Base-by-base conservation (phyloP, 2,113 vertebrate genomes). In the Erythrolamprus reginae region DNA sequence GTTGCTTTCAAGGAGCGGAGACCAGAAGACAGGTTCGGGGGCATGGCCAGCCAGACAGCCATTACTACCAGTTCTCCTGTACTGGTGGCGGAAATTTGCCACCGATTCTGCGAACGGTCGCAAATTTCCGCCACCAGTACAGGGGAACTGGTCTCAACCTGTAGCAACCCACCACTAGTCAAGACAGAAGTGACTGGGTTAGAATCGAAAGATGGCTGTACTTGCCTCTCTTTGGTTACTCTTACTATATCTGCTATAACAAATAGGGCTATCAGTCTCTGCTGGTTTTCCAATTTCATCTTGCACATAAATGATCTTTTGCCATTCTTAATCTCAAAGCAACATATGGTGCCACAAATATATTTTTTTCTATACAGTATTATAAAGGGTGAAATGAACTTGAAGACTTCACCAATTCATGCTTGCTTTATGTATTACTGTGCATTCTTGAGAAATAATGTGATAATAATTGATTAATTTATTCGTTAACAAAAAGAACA, bases 381-480 rank as follows among this genome's bases (percentile, higher is more conserved):
- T 77, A 19, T 77, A 38, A 77, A n/a, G 6, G 5, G 2, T 33
- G 15, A 17, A 77, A 77, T 38, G n/a, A 77, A 38, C 33, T 77
- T 77, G 70, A 77, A 77, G 33, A 42, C 17, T 77, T 77, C 33
- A 77, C 7, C 70, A 38, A 42, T 38, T 77, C 15, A 77, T 77
- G 15, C 17, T 77, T 77, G n/a, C 33, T 38, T 77, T 38, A 77
- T 21, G 6, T 77, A 70, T 17, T 70, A 70, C 65, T 38, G 38
- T 77, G 17, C 33, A 42, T 38, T 77, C 7, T 77, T 77, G 70
- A 77, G 70, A 17, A 38, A 77, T 77, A 19, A 77, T 38, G 2
- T 77, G 28, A 93, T 92, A 92, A 58, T 24, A 52, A n/a, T 70
- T 51, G 58, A 82, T 84, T 89, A 38, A 38, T 77, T 21, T 5